A percentile compares a stretch with the other conserved stretches of the same genome.
Conservation (phyloP, 37 sponge, comb jelly and placozoan genomes). For the Oopsacas minuta region DNA sequence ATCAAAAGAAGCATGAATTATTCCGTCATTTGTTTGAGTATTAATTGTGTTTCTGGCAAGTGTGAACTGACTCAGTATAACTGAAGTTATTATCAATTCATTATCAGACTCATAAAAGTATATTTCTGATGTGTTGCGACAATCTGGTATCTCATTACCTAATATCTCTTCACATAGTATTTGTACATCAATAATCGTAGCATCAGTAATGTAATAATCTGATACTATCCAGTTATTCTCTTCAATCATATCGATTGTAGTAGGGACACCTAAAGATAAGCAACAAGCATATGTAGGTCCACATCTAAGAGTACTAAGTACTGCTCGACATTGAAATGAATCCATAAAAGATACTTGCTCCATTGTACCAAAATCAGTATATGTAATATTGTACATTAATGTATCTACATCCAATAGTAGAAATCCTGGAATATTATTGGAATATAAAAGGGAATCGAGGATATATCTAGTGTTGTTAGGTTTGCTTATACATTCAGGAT, state of each 20-base stretch:
- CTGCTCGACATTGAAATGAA: background rate
- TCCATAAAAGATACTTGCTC: background rate
- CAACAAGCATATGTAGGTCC: background rate
- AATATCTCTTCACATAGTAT: background rate
- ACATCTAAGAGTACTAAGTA: background rate
- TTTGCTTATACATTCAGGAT: background rate
- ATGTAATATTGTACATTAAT: background rate
- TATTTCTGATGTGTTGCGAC: background rate
- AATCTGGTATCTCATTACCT: background rate
- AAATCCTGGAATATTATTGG: background rate
- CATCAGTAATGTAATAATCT: background rate
- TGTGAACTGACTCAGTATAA: background rate
- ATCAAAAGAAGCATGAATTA: background rate
- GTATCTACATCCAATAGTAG: background rate
- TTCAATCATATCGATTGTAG: background rate
- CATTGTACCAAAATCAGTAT: background rate
- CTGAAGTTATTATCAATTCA: background rate
- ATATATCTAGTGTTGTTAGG: background rate
- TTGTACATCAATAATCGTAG: background rate
- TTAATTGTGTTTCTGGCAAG: background rate
- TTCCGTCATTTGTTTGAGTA: background rate
- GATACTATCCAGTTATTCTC: constrained; percentile 13
- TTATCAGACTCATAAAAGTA: constrained; percentile 9
- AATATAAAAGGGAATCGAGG: background rate
- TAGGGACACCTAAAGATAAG: background rate